Evolutionary conservation across 2,113 vertebrate species (phyloP).

Genomic region (Vanacampus margaritifer): DNA sequence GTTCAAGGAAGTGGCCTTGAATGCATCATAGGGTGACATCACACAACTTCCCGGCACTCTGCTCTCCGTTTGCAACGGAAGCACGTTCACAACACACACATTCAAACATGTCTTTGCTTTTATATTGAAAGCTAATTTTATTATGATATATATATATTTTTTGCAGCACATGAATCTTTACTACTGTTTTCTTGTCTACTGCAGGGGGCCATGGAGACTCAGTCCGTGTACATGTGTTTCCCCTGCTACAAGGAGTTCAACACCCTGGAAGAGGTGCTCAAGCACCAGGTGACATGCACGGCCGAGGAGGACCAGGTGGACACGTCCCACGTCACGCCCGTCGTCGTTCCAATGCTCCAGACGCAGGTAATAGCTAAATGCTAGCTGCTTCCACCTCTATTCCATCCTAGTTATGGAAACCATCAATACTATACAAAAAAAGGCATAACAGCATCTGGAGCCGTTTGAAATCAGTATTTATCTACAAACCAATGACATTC

Average conservation of each 20-base stretch:
- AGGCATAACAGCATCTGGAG: too few species aligned
- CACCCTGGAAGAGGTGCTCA: conserved; percentile 83
- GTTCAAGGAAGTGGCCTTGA: neutral
- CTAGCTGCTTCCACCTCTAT: neutral
- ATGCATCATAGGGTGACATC: neutral
- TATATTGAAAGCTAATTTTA: conserved; percentile 30
- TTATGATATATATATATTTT: too few species aligned
- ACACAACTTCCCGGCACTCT: conserved; percentile 34
- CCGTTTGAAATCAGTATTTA: too few species aligned
- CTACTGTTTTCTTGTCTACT: conserved; percentile 13
- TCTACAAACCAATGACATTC: too few species aligned
- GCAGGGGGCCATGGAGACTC: conserved; percentile 62
- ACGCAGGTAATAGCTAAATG: conserved; percentile 42
- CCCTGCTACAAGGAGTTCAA: conserved; percentile 87
- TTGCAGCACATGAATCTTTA: conserved; percentile 35
- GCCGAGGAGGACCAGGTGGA: conserved; percentile 62
- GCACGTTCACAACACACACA: conserved; percentile 27
- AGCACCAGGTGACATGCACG: conserved; percentile 83
- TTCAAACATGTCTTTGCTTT: conserved; percentile 15
- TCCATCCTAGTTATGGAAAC: neutral
- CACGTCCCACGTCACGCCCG: conserved; percentile 30
- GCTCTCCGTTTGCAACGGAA: conserved; percentile 56
- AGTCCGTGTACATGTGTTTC: conserved; percentile 87
- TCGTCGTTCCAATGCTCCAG: conserved; percentile 42
- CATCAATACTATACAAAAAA: too few species aligned